Percentiles rank a stretch among this genome's conserved stretches.
phyloP scores from a whole-genome alignment of 2,113 vertebrate genomes.

The Grallaria varia region DNA sequence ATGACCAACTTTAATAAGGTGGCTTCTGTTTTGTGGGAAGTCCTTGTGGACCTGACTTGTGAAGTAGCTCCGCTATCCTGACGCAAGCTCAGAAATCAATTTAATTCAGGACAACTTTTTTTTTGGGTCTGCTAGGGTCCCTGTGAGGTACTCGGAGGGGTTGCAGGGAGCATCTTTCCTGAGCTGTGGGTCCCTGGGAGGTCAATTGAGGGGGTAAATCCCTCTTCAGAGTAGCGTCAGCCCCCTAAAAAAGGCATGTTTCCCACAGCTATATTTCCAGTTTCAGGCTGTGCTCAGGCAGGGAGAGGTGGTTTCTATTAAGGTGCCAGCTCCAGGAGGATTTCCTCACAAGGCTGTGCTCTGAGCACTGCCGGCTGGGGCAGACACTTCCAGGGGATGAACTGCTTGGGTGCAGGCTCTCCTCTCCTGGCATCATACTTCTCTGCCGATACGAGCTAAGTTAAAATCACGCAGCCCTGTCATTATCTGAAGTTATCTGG shows the following conservation, averaged over 20 bases:
- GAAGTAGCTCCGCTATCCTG: fast-evolving
- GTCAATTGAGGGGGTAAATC: background rate
- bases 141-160: fast-evolving
- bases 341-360: background rate
- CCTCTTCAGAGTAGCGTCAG: background rate
- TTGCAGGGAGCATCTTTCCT: background rate
- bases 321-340: background rate
- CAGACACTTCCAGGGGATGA: background rate
- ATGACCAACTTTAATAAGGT: slow-evolving; percentile 19
- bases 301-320: background rate
- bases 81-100: background rate
- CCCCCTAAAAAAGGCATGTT: background rate
- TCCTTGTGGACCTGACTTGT: background rate
- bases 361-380: fast-evolving
- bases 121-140: background rate
- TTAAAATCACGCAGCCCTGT: background rate
- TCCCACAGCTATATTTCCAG: background rate
- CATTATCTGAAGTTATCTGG: background rate
- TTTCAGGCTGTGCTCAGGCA: background rate
- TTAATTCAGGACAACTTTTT: background rate
- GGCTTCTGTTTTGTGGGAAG: background rate
- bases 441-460: background rate
- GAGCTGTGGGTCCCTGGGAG: fast-evolving
- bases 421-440: fast-evolving
- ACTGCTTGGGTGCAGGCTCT: fast-evolving